A percentile compares a stretch with the other conserved stretches of the same genome.
Evolutionary conservation across 2,888 invertebrate genomes (phyloP).

Genomic region (Tillus elongatus): DNA sequence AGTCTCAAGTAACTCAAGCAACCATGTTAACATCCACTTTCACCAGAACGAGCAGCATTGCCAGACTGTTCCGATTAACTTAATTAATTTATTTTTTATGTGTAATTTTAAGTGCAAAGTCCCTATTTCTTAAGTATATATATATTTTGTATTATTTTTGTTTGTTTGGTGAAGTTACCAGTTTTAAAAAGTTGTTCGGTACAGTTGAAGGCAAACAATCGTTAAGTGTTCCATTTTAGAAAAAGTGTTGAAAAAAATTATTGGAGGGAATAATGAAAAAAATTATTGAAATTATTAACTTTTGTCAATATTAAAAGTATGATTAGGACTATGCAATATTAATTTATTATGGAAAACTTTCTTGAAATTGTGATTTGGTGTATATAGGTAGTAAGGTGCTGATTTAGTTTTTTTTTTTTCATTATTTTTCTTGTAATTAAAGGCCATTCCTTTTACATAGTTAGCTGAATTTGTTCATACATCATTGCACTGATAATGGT

Average conservation of each 20-base stretch:
- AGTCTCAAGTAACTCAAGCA: too few species aligned
- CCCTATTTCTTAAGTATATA: neutral
- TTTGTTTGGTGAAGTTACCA: neutral
- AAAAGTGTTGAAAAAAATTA: too few species aligned
- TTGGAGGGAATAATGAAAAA: too few species aligned
- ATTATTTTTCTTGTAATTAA: constrained; percentile 1
- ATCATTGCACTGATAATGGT: neutral
- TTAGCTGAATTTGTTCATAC: neutral
- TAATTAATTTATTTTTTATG: neutral
- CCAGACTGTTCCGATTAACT: constrained; percentile 2
- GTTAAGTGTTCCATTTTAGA: neutral
- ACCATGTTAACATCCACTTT: neutral
- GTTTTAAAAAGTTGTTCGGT: neutral
- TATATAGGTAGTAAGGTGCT: too few species aligned
- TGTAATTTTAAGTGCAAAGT: constrained; percentile 3
- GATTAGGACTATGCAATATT: too few species aligned
- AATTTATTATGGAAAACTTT: too few species aligned
- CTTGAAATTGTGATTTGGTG: too few species aligned
- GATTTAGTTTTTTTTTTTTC: neutral
- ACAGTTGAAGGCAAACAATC: neutral
- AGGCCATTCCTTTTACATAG: neutral
- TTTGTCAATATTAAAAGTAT: too few species aligned
- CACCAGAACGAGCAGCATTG: too few species aligned
- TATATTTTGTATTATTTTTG: neutral
- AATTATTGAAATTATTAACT: too few species aligned